Evolutionary conservation across 2,113 vertebrate genomes (phyloP).

Genomic region (Salvelinus alpinus): DNA sequence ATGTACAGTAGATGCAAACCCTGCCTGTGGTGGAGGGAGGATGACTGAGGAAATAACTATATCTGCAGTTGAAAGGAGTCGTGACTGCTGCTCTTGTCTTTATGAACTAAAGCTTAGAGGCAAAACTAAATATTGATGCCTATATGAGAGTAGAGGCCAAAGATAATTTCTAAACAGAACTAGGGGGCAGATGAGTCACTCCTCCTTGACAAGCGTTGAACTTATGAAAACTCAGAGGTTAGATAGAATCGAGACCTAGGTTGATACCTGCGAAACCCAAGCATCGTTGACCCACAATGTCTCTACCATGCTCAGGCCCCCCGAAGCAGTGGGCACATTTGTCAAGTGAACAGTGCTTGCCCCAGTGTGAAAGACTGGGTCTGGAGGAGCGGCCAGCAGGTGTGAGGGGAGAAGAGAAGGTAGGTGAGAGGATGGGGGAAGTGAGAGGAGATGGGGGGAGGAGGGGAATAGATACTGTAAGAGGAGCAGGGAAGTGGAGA

Average conservation of each 20-base stretch:
- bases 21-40: too few species aligned
- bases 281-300: background rate
- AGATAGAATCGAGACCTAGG: background rate
- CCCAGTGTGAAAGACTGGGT: background rate
- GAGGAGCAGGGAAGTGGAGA: too few species aligned
- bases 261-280: background rate
- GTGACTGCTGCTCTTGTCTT: too few species aligned
- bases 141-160: background rate
- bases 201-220: background rate
- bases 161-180: background rate
- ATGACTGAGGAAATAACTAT: too few species aligned
- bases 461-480: background rate
- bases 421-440: background rate
- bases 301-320: background rate
- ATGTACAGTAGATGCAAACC: too few species aligned
- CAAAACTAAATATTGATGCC: background rate
- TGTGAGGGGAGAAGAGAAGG: background rate
- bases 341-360: background rate
- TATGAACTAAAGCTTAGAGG: background rate
- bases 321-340: background rate
- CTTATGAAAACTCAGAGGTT: background rate
- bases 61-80: too few species aligned
- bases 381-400: too few species aligned
- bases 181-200: background rate
- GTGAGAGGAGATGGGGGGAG: background rate